Conservation (phyloP, 2,797 vertebrate genomes). For the Masticophis lateralis region DNA sequence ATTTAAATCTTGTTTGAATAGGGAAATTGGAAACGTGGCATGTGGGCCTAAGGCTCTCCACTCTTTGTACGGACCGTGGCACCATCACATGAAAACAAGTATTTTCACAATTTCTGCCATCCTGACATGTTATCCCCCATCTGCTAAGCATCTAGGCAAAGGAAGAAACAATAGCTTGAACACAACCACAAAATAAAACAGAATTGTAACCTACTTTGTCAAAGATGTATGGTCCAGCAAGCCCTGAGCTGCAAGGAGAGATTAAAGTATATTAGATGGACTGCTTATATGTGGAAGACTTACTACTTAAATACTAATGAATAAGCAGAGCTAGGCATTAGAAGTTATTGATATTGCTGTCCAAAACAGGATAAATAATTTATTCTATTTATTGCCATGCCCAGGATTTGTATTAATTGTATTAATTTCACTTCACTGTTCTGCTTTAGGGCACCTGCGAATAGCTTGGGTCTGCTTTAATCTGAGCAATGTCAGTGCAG, state of each 20-base stretch:
- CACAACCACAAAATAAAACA: background rate
- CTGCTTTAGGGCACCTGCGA: background rate
- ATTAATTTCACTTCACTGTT: background rate
- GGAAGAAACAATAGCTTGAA: background rate
- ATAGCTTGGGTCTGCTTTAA: background rate
- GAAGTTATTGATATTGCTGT: background rate
- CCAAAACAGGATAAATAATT: background rate
- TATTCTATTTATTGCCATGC: background rate
- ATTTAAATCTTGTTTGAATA: background rate
- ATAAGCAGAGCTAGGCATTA: background rate
- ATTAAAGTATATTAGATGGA: background rate
- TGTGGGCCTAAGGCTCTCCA: background rate
- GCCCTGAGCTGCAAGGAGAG: conserved; percentile 35
- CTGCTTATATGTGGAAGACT: background rate
- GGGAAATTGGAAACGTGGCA: background rate
- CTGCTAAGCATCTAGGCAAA: background rate
- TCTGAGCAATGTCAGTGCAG: background rate
- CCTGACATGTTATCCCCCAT: background rate
- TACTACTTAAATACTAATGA: background rate
- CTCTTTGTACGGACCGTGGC: background rate
- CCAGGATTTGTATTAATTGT: background rate
- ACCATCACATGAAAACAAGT: background rate
- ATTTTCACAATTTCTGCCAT: background rate
- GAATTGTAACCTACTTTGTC: conserved; percentile 35
- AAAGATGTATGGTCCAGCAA: conserved; percentile 6